Base-by-base conservation (phyloP, 1,140 invertebrate genomes). In the Nixonia krombeini region DNA sequence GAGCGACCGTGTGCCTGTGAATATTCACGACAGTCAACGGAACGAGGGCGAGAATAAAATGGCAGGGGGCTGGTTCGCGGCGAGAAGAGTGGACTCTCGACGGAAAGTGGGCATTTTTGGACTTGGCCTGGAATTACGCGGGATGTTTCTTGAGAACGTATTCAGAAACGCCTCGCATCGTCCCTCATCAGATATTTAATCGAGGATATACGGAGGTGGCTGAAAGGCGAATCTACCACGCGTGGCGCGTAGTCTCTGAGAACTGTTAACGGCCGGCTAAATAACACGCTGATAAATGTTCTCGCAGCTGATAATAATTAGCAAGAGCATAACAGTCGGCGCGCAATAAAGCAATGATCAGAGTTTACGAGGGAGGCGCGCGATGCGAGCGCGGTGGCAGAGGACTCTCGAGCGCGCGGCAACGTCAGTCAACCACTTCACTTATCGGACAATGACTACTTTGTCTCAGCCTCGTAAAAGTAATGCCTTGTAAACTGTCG, bases 331-430 rank as follows among this genome's bases (percentile, higher is more conserved):
- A 73, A 77, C 75, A 72, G 71, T 69, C 62, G 70, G 73, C 65
- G 62, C 69, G 72, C 75, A 76, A 81, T 83, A 83, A 83, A 83
- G 78, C 76, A 80, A 82, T 82, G 81, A 82, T 83, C 78, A 69
- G 73, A 66, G 70, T 84, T 83, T 83, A 84, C 74, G 82, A 84
- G n/a, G 74, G 73, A 49, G 71, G 70, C 80, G 79, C 78, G 81
- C 71, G 74, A 79, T 79, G 81, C 71, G 74, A 73, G 69, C 73
- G 63, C 50, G 37, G 52, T 40, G 18, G 52, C n/a, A n/a, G 47
- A 41, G 56, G 57, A 35, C 35, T 49, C n/a, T 4, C 23, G 33
- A 42, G 29, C 41, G 40, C 50, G 9, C 13, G 23, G 12, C n/a
- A 23, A 29, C 49, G 49, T 49, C 21, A 28, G 41, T 64, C 29